Conservation (phyloP, 2,797 vertebrate species). For the Aplochiton taeniatus region DNA sequence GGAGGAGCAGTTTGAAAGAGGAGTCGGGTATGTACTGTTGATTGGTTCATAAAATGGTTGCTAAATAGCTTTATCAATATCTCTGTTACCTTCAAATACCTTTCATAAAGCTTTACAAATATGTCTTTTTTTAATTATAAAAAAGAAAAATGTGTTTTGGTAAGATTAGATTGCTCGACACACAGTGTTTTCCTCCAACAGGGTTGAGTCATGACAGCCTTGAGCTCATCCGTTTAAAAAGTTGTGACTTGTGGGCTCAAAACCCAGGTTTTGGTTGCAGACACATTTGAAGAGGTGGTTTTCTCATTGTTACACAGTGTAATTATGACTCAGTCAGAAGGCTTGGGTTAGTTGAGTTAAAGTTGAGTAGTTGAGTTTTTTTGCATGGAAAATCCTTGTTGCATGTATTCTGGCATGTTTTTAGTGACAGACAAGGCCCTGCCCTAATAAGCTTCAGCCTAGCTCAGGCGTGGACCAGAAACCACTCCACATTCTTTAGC, state of each 20-base stretch:
- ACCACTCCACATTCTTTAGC: conserved; percentile 28
- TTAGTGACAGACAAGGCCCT: conserved; percentile 49
- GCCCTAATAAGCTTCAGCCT: conserved; percentile 56
- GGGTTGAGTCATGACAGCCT: conserved; percentile 18
- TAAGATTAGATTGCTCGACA: conserved; percentile 2
- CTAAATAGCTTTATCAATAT: too few relatives aligned
- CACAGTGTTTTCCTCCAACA: background rate
- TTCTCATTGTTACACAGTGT: conserved; percentile 30
- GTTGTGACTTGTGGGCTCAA: conserved; percentile 47
- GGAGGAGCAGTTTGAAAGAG: conserved; percentile 68
- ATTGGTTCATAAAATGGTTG: too few relatives aligned
- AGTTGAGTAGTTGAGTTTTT: conserved; percentile 18
- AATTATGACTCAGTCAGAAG: conserved; percentile 47
- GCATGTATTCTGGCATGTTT: conserved; percentile 61
- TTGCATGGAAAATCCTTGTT: conserved; percentile 42
- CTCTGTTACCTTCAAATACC: too few relatives aligned
- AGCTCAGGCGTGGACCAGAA: conserved; percentile 51
- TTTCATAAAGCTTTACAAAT: too few relatives aligned
- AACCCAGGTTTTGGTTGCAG: conserved; percentile 38
- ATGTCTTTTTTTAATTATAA: conserved; percentile 1
- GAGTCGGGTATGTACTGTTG: conserved; percentile 70
- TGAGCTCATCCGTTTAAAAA: conserved; percentile 36
- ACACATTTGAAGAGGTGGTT: conserved; percentile 34
- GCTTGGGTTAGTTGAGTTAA: conserved; percentile 7
- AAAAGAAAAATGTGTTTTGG: background rate